Percentiles rank a stretch among this genome's conserved stretches.
phyloP scores from a whole-genome alignment of 1,140 invertebrate genomes.

The Drosophila gunungcola region DNA sequence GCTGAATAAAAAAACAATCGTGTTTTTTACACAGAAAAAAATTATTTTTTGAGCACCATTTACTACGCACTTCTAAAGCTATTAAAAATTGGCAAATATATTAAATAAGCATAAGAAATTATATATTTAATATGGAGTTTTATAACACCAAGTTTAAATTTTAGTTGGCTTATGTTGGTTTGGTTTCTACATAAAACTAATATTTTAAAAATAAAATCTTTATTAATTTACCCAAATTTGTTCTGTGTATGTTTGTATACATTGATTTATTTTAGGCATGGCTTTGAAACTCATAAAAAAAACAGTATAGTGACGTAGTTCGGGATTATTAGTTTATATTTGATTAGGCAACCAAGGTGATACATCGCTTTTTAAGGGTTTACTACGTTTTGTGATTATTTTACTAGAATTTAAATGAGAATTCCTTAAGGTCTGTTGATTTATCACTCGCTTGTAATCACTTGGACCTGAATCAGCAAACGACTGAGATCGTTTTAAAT shows the following conservation, averaged over 20 bases:
- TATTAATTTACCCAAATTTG: background rate
- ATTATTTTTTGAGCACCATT: background rate
- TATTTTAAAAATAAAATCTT: background rate
- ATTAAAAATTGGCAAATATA: too few species aligned
- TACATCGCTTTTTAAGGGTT: slow-evolving; percentile 25
- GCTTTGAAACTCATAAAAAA: slow-evolving; percentile 32
- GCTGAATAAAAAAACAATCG: slow-evolving; percentile 8
- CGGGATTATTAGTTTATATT: slow-evolving; percentile 9
- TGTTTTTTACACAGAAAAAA: slow-evolving; percentile 1
- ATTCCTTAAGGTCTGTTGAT: background rate
- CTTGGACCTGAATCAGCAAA: slow-evolving; percentile 6
- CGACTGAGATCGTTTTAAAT: slow-evolving; percentile 19
- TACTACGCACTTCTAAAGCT: too few species aligned
- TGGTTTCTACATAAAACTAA: background rate
- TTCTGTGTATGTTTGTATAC: slow-evolving; percentile 4
- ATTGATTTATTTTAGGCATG: slow-evolving; percentile 16
- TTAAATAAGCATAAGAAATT: too few species aligned
- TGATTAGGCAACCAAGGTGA: slow-evolving; percentile 18
- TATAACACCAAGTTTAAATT: too few species aligned
- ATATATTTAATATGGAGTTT: too few species aligned
- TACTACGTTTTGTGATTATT: background rate
- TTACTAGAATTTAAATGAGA: slow-evolving; percentile 6
- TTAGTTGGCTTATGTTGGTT: too few species aligned
- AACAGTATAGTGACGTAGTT: slow-evolving; percentile 30
- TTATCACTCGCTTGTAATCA: slow-evolving; percentile 19